phyloP scores from a whole-genome alignment of 2,113 vertebrate genomes.

The Coptodon rendalli region DNA sequence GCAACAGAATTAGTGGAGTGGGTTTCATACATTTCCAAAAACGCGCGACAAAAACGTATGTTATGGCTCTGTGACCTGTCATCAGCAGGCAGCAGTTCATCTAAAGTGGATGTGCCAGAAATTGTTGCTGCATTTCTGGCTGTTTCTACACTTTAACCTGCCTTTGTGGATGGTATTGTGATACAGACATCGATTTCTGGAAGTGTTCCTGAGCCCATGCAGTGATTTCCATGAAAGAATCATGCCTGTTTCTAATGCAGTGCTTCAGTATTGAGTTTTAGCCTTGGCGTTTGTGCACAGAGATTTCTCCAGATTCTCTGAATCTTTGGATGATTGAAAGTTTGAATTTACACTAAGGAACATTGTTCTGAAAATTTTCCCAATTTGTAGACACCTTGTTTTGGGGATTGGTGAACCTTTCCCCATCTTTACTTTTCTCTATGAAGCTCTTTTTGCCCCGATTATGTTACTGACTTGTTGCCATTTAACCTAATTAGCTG shows the following conservation, averaged over 20 bases:
- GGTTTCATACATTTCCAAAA: not conserved
- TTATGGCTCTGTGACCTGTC: not conserved
- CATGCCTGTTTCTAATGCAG: not conserved
- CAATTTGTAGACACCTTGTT: not conserved
- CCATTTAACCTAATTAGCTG: not conserved
- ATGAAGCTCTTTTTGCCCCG: not conserved
- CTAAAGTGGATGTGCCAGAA: not conserved
- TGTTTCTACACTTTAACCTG: not conserved
- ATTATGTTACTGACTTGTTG: not conserved
- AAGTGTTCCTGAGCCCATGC: not conserved
- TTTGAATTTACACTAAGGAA: not conserved
- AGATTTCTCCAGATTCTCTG: not conserved
- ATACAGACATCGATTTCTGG: not conserved
- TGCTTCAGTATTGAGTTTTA: not conserved
- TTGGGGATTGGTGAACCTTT: not conserved
- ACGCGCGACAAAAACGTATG: not conserved
- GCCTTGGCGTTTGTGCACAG: not conserved
- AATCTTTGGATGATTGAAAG: not conserved
- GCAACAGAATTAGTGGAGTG: not conserved
- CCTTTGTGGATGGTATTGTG: not conserved
- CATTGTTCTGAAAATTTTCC: not conserved
- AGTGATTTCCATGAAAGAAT: not conserved
- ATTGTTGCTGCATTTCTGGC: not conserved
- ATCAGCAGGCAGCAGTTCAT: not conserved
- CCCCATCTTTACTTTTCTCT: not conserved